phyloP scores from a whole-genome alignment of 2,113 vertebrate species.

The Zeus faber region DNA sequence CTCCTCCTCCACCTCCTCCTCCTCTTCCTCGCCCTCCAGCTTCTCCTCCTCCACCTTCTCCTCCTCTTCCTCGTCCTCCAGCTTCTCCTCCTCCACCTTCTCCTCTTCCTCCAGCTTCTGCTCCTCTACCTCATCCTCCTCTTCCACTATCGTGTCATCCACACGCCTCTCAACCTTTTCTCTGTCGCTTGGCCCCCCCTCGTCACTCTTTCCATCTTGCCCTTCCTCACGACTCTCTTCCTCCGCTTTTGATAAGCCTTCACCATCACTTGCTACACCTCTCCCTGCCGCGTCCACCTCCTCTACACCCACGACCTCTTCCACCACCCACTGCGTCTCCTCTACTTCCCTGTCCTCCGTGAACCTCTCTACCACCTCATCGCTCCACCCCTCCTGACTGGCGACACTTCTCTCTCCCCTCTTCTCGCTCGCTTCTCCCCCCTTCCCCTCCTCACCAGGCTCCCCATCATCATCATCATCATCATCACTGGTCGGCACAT shows the following conservation, averaged over 20 bases:
- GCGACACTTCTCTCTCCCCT: neutral
- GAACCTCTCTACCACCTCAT: constrained; percentile 6
- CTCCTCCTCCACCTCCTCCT: neutral
- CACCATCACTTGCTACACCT: neutral
- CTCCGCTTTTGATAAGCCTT: neutral
- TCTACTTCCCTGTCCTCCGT: constrained; percentile 5
- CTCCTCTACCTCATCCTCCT: constrained; percentile 24
- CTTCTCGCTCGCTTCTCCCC: neutral
- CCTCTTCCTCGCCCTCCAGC: constrained; percentile 33
- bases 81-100: constrained; percentile 8
- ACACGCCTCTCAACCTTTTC: neutral
- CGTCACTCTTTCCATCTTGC: neutral
- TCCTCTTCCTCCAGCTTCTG: constrained; percentile 21
- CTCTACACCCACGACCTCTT: constrained; percentile 12
- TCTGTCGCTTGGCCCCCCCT: neutral
- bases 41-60: constrained; percentile 14
- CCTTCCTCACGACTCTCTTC: neutral
- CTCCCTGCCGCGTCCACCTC: neutral
- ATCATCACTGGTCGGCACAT: neutral
- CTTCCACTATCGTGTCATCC: neutral
- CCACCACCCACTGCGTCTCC: neutral
- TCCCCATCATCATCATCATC: constrained; percentile 1
- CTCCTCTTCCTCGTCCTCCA: constrained; percentile 24
- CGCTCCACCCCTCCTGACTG: neutral
- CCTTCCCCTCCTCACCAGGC: constrained; percentile 1